Base-by-base conservation (phyloP, 2,888 invertebrate genomes). In the Stegophylla sp. region DNA sequence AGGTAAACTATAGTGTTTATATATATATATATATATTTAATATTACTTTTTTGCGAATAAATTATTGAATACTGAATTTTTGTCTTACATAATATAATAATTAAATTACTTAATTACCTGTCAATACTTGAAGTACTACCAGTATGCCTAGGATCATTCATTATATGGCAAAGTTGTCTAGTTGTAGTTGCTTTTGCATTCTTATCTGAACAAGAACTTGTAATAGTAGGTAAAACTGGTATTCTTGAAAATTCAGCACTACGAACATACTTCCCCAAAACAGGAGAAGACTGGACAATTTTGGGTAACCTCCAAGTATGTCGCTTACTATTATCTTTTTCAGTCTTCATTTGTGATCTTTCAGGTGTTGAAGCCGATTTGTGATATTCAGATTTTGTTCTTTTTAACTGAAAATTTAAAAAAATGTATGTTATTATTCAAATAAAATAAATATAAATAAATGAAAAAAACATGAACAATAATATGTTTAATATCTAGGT, bases 201-300 rank as follows among this genome's bases (percentile, higher is more conserved):
- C n/a, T 79, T 79, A 15, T 79, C 79, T 12, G 79, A 79, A 17
- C 79, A 79, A 63, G 79, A 9, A 71, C 79, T 79, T 1, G 79
- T 41, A 1, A 79, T 79, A n/a, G 79, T 71, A 20, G 83, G 83
- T 28, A 83, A 82, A 73, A 83, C 82, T 43, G 83, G 83, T 67
- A 83, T 81, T 64, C 82, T 74, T 56, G 83, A 82, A 43, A 83
- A 83, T 81, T 83, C 83, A 26, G 79, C 61, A 79, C 79, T 79
- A 63, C 61, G 71, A 41, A 79, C 79, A 79, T 79, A 79, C 5
- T 79, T 79, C 2, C 26, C 79, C 48, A 79, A 26, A 51, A 59
- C 79, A 26, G 79, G 67, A 34, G 79, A 63, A 1, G 79, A 69
- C 48, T 79, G 79, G 63, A 79, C 79, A 41, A 79, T 79, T 64